Conservation (phyloP, 2,797 vertebrate genomes). For the Smutsia gigantea region DNA sequence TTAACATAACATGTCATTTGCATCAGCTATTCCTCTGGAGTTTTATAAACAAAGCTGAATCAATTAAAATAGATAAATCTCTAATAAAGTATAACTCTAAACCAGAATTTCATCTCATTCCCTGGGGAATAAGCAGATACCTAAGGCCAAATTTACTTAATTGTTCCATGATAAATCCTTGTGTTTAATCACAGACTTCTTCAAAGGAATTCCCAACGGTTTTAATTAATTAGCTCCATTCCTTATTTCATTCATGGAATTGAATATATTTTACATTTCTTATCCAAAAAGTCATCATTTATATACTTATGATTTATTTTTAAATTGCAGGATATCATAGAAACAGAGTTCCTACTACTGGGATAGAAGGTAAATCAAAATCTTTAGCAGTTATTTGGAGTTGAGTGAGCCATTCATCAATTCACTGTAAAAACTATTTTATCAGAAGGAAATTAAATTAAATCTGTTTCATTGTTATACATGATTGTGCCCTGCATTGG, state of each 20-base stretch:
- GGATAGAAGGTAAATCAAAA: background rate
- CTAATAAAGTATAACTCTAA: constrained; percentile 69
- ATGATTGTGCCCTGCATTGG: background rate
- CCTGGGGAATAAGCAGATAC: constrained; percentile 39
- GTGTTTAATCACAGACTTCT: constrained; percentile 80
- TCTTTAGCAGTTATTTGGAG: accelerated
- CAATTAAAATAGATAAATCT: constrained; percentile 82
- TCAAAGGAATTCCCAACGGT: constrained; percentile 73
- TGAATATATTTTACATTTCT: constrained; percentile 69
- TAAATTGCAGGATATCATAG: background rate
- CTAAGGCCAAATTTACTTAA: constrained; percentile 81
- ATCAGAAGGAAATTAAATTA: constrained; percentile 66
- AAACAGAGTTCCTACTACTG: background rate
- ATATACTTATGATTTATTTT: background rate
- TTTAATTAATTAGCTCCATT: constrained; percentile 81
- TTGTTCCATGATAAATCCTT: constrained; percentile 77
- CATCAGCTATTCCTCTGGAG: constrained; percentile 67
- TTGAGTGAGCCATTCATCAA: background rate
- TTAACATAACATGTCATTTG: constrained; percentile 72
- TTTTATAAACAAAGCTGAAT: constrained; percentile 77
- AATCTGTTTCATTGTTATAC: background rate
- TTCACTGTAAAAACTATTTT: constrained; percentile 12
- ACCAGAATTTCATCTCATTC: constrained; percentile 70
- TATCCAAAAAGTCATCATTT: constrained; percentile 55
- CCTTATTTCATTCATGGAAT: constrained; percentile 54